Base-by-base conservation (phyloP, 2,797 vertebrate genomes). In the Pteropus rufus region DNA sequence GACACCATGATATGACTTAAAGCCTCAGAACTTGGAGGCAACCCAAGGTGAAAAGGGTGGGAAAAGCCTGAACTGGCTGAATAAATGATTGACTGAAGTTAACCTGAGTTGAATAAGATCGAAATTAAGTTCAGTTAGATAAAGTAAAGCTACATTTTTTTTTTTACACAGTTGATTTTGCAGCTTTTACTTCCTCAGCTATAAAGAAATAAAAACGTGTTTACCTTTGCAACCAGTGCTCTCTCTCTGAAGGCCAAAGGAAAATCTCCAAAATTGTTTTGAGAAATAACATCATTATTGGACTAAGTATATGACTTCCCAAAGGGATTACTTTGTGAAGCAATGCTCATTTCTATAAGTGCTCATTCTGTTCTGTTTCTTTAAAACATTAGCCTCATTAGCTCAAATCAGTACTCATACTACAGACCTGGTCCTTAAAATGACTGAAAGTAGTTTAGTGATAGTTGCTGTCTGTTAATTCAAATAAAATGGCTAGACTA, bases 221-320 rank as follows among this genome's bases (percentile, higher is more conserved):
- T 97, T 89, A 95, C 89, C 75, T 98, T 93, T 95, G 77, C 64
- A 86, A 82, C 89, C 93, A 94, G 76, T 81, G 70, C n/a, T 56
- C 56, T 93, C 60, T 84, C 93, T 96, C 75, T 92, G 77, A 95
- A 97, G 90, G 94, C 60, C 92, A 95, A 93, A 96, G 65, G 64
- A 95, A 95, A 97, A 96, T 93, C 44, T 96, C 60, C 60, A 82
- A 96, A 97, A 95, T 62, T 96, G 83, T 96, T 96, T 98, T 95
- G 85, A 95, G 92, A 97, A 97, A 98, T 96, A 97, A 97, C 93
- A 97, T 94, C 92, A 95, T 96, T 89, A 94, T 91, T 96, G 79
- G 65, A 81, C 92, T 95, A 95, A 97, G 85, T 94, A 84, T 95
- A 86, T 34, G 54, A 82, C 88, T 95, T 97, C 96, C 96, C 95